Evolutionary conservation across 2,888 invertebrate genomes (phyloP).

Genomic region (Microplitis deprimator): DNA sequence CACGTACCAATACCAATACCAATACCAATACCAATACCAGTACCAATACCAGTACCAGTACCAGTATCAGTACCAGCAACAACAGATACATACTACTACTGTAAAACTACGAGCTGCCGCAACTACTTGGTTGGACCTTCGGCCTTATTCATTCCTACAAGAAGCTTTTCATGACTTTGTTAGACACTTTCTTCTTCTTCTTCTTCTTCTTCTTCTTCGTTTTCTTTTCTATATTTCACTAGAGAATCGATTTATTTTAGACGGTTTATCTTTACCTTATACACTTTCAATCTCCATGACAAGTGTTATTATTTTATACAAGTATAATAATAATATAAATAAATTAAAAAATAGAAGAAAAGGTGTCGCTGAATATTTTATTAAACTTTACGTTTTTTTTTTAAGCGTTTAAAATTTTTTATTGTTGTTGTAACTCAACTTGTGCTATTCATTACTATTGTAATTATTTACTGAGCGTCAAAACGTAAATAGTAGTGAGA

Average conservation of each 20-base stretch:
- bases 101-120: not conserved
- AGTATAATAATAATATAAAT: no score
- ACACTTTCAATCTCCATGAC: no score
- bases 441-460: constrained; percentile 27
- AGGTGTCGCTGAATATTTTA: no score
- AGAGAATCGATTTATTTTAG: no score
- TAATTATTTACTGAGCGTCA: constrained; percentile 66
- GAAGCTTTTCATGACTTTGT: constrained; percentile 36
- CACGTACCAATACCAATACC: constrained; percentile 31
- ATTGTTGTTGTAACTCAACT: constrained; percentile 31
- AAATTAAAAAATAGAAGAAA: no score
- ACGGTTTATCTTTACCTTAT: not conserved
- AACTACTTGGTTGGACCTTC: constrained; percentile 47
- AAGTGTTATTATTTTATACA: no score
- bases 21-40: constrained; percentile 29
- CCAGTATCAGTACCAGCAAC: not conserved
- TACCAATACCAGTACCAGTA: constrained; percentile 38
- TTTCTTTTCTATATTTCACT: not conserved
- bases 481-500: constrained; percentile 66
- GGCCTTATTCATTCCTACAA: constrained; percentile 44
- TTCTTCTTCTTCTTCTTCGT: constrained; percentile 1
- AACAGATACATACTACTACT: not conserved
- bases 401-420: not conserved
- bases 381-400: no score
- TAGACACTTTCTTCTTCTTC: constrained; percentile 25